These are phyloP conservation scores for Yponomeuta plumbellus DNA, from an alignment of 2,888 invertebrate species.

Conservation along the genomic window DNA sequence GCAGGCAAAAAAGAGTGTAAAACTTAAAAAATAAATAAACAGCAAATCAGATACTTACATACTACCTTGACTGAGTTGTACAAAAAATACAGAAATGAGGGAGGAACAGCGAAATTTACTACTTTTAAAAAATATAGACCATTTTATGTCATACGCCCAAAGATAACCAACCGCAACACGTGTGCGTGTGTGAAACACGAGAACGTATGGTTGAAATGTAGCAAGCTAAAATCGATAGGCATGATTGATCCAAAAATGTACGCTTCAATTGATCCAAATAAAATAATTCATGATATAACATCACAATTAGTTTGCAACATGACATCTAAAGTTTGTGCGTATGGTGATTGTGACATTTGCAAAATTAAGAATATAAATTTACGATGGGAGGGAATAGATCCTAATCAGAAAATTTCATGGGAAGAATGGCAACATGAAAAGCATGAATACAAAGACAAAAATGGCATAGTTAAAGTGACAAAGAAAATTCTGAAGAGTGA, in stretches of 20 bases:
- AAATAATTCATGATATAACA: slow-evolving; percentile 8
- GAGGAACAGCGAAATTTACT: neutral
- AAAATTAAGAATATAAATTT: slow-evolving; percentile 8
- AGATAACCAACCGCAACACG: neutral
- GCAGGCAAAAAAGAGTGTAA: slow-evolving; percentile 20
- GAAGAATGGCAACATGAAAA: slow-evolving; percentile 12
- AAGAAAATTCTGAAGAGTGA: slow-evolving; percentile 11
- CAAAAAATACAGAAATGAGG: slow-evolving; percentile 4
- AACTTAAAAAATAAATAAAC: slow-evolving; percentile 16
- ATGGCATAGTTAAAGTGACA: slow-evolving; percentile 7
- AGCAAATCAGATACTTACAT: slow-evolving; percentile 15
- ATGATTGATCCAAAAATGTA: slow-evolving; percentile 7
- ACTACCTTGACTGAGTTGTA: neutral
- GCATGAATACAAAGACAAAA: slow-evolving; percentile 12
- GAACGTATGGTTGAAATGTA: slow-evolving; percentile 9
- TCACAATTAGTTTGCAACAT: slow-evolving; percentile 10
- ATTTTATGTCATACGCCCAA: slow-evolving; percentile 7
- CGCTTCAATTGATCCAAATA: slow-evolving; percentile 4
- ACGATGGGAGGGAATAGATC: slow-evolving; percentile 11
- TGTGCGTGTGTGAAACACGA: slow-evolving; percentile 1
- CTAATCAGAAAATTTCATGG: slow-evolving; percentile 9
- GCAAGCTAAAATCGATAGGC: slow-evolving; percentile 8
- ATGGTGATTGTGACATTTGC: slow-evolving; percentile 13
- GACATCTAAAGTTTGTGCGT: slow-evolving; percentile 12
- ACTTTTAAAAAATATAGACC: slow-evolving; percentile 16